Conservation (phyloP, 2,113 vertebrate genomes). For the Ptilorrhoa leucosticta region DNA sequence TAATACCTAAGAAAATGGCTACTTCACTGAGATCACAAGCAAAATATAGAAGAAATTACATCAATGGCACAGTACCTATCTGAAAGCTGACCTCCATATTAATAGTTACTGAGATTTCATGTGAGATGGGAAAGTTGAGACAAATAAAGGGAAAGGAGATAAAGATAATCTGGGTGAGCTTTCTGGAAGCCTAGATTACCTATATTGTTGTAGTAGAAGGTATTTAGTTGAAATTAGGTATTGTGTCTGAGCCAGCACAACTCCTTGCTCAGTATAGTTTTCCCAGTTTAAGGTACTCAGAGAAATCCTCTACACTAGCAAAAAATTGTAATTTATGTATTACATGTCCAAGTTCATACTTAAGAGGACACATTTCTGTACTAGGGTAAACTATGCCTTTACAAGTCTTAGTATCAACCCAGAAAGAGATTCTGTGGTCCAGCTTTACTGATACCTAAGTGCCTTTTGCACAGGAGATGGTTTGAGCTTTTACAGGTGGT, state of each 20-base stretch:
- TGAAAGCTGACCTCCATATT: not conserved
- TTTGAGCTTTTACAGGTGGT: not conserved
- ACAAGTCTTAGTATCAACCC: not conserved
- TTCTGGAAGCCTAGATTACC: not conserved
- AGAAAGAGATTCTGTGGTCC: not conserved
- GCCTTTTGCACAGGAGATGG: not conserved
- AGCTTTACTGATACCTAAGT: not conserved
- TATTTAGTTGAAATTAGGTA: not conserved
- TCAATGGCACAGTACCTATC: not conserved
- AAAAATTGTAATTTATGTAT: not conserved
- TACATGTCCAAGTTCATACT: not conserved
- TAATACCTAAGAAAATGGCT: not conserved
- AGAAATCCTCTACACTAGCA: not conserved
- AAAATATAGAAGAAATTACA: not conserved
- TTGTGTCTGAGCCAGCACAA: not conserved
- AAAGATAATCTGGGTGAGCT: not conserved
- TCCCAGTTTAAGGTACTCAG: not conserved
- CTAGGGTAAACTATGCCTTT: not conserved
- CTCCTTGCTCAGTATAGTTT: not conserved
- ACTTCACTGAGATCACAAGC: not conserved
- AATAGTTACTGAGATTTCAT: not conserved
- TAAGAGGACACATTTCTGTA: not conserved
- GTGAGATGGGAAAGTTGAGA: not conserved
- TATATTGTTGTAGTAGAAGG: not conserved
- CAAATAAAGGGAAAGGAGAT: not conserved